Evolutionary conservation across 2,797 vertebrate species (phyloP).

Genomic region (Rhinophrynus dorsalis): DNA sequence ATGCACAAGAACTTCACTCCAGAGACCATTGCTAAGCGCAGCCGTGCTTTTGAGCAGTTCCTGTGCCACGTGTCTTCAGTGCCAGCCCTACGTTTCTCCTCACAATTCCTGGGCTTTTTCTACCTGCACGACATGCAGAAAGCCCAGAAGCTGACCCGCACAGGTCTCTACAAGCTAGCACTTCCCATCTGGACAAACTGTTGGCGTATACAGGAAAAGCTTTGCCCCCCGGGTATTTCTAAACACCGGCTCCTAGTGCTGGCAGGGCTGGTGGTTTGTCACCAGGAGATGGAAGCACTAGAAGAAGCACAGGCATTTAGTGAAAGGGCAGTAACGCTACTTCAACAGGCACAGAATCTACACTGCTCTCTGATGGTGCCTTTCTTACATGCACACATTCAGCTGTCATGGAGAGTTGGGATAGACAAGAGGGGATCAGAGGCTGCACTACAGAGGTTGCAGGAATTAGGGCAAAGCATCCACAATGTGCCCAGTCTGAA

Average conservation of each 20-base stretch:
- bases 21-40: slow-evolving; percentile 90
- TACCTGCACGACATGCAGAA: slow-evolving; percentile 80
- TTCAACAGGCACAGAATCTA: slow-evolving; percentile 67
- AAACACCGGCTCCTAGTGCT: slow-evolving; percentile 76
- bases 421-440: slow-evolving; percentile 87
- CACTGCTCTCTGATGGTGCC: slow-evolving; percentile 72
- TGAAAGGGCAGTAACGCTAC: slow-evolving; percentile 77
- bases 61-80: slow-evolving; percentile 83
- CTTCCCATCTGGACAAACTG: slow-evolving; percentile 82
- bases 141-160: slow-evolving; percentile 81
- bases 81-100: slow-evolving; percentile 69
- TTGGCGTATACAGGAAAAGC: slow-evolving; percentile 81
- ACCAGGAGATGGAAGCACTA: slow-evolving; percentile 84
- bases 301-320: slow-evolving; percentile 81
- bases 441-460: slow-evolving; percentile 75
- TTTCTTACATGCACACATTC: slow-evolving; percentile 78
- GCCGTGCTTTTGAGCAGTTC: slow-evolving; percentile 92
- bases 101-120: slow-evolving; percentile 84
- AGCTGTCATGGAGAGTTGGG: slow-evolving; percentile 87
- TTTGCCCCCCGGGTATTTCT: slow-evolving; percentile 69
- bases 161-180: slow-evolving; percentile 81
- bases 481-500: slow-evolving; percentile 78
- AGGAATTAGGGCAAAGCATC: slow-evolving; percentile 67
- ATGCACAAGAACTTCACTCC: slow-evolving; percentile 85
- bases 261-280: slow-evolving; percentile 81